Percentiles rank a stretch among this genome's conserved stretches.
These are phyloP conservation scores for Sakesphorus luctuosus DNA, from an alignment of 2,113 vertebrate species.

Conservation along the genomic window DNA sequence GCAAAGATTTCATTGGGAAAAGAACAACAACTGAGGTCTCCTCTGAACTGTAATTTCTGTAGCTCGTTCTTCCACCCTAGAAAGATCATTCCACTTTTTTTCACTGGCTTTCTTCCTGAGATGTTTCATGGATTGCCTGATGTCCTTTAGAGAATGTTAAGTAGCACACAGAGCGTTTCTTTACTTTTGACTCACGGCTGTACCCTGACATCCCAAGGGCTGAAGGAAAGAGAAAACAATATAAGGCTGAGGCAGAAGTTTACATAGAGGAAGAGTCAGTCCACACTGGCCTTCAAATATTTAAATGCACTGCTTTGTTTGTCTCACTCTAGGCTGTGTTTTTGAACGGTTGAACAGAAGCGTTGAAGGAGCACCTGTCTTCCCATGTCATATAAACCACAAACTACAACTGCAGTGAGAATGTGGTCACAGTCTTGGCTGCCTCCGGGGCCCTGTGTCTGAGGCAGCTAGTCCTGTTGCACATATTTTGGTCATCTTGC, in stretches of 20 bases:
- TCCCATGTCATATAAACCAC: background rate
- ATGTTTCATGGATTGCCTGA: constrained; percentile 18
- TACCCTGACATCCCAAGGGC: background rate
- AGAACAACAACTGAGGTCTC: constrained; percentile 22
- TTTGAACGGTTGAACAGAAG: background rate
- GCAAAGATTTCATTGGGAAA: constrained; percentile 57
- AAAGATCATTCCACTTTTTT: constrained; percentile 12
- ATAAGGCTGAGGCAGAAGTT: background rate
- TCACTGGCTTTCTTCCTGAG: constrained; percentile 48
- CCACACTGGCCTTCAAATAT: background rate
- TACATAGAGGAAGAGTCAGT: background rate
- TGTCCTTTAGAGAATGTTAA: constrained; percentile 56
- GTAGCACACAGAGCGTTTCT: background rate
- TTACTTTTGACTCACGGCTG: background rate
- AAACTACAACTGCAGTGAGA: background rate
- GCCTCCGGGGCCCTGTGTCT: background rate
- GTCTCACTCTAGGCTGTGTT: accelerated
- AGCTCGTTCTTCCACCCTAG: constrained; percentile 27
- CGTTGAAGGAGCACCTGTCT: background rate
- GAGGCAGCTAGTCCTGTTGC: background rate
- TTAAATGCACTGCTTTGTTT: background rate
- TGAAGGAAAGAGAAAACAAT: background rate
- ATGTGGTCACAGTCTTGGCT: background rate
- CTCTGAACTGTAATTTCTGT: constrained; percentile 36
- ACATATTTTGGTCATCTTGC: background rate